Conservation (phyloP, 2,113 vertebrate species). For the Pseudolaguvia tuberculata region DNA sequence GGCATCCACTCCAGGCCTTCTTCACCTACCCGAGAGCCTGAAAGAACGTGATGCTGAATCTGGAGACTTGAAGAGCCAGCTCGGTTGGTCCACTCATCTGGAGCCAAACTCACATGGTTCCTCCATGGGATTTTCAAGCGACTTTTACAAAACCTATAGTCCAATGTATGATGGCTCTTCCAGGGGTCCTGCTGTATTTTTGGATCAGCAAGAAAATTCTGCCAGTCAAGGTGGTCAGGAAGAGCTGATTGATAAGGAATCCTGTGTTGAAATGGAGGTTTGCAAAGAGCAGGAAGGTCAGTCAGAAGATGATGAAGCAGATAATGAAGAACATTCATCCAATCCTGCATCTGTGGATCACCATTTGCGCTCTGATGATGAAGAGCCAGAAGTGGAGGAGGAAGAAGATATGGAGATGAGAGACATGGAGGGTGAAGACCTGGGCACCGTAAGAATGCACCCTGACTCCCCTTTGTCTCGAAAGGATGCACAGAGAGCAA, state of each 20-base stretch:
- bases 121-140: conserved; percentile 78
- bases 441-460: conserved; percentile 63
- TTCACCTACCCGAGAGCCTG: conserved; percentile 57
- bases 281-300: conserved; percentile 74
- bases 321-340: conserved; percentile 61
- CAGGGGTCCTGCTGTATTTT: conserved; percentile 70
- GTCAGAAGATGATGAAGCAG: conserved; percentile 80
- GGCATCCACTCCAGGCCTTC: conserved; percentile 62
- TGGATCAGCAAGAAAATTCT: conserved; percentile 67
- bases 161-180: conserved; percentile 75
- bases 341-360: conserved; percentile 65
- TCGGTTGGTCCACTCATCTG: conserved; percentile 79
- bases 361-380: conserved; percentile 58
- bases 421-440: conserved; percentile 57
- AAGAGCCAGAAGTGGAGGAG: conserved; percentile 61
- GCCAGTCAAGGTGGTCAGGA: conserved; percentile 72
- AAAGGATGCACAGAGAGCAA: conserved; percentile 44
- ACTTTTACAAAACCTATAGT: conserved; percentile 92
- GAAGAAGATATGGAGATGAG: conserved; percentile 62
- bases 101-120: conserved; percentile 64
- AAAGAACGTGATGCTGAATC: conserved; percentile 71
- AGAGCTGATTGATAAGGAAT: conserved; percentile 81
- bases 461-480: conserved; percentile 48
- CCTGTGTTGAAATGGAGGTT: conserved; percentile 82
- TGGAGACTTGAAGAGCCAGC: conserved; percentile 73